phyloP scores from a whole-genome alignment of 2,113 vertebrate genomes.

The Ancistrus triradiatus region DNA sequence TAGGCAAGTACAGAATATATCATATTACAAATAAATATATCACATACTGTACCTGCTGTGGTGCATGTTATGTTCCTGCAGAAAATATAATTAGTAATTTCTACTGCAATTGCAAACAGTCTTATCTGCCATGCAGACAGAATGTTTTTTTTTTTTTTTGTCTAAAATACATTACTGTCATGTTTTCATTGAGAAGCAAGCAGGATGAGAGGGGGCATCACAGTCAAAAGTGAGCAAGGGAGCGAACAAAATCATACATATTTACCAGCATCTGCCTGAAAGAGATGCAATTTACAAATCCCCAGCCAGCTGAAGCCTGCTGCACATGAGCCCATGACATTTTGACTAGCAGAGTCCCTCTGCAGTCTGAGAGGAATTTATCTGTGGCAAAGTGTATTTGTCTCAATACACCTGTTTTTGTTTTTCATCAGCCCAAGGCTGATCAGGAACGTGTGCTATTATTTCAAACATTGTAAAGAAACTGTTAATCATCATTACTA shows the following conservation, averaged over 20 bases:
- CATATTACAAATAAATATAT: too few species aligned
- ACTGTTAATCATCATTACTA: too few species aligned
- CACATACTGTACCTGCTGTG: too few species aligned
- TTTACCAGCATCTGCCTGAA: constrained; percentile 58
- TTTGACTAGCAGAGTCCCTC: constrained; percentile 58
- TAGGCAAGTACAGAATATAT: too few species aligned
- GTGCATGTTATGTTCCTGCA: too few species aligned
- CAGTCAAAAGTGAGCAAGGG: not conserved
- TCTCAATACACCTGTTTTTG: constrained; percentile 62
- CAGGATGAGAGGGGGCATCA: constrained; percentile 41
- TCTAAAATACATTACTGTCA: constrained; percentile 5
- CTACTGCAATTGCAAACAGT: not conserved
- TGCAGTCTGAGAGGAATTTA: constrained; percentile 49
- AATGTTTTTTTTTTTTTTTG: too few species aligned
- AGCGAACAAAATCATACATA: constrained; percentile 57
- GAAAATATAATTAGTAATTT: too few species aligned
- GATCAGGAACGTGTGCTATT: constrained; percentile 56
- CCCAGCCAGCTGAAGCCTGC: constrained; percentile 52
- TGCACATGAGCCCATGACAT: constrained; percentile 63
- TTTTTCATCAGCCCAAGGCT: constrained; percentile 60
- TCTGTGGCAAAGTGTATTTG: constrained; percentile 61
- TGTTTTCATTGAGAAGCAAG: constrained; percentile 45
- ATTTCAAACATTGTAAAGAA: too few species aligned
- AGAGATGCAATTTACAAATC: constrained; percentile 66
- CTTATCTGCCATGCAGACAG: too few species aligned